These are phyloP conservation scores for Antigone vipio DNA, from an alignment of 2,113 vertebrate species.

Conservation along the genomic window DNA sequence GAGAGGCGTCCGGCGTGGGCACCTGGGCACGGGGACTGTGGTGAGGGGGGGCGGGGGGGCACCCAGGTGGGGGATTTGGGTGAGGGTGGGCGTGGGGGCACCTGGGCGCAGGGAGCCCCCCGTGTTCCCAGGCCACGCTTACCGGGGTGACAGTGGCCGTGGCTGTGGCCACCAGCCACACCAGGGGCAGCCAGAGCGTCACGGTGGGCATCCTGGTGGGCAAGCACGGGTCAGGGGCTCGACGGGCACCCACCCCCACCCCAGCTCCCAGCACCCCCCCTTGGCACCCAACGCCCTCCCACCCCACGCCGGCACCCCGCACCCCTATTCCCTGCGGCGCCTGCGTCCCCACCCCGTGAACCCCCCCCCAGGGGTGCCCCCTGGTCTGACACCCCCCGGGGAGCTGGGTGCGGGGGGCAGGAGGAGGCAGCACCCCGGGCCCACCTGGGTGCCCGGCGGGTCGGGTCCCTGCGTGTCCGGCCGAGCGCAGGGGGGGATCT, in stretches of 20 bases:
- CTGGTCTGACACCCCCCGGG: rapidly evolving
- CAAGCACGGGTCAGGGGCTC: background rate
- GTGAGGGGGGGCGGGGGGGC: background rate
- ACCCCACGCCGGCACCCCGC: too few relatives aligned
- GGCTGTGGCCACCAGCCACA: background rate
- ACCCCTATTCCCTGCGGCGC: too few relatives aligned
- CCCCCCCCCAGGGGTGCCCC: too few relatives aligned
- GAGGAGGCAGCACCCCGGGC: background rate
- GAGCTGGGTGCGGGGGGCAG: rapidly evolving
- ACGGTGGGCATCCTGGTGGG: background rate
- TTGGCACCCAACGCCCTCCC: too few relatives aligned
- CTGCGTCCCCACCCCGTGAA: background rate
- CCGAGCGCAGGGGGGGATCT: background rate
- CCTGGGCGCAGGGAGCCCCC: background rate
- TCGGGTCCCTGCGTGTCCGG: background rate
- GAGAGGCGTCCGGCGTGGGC: background rate
- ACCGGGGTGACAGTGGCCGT: background rate
- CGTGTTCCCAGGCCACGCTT: background rate
- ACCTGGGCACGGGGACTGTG: background rate
- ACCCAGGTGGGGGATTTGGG: background rate
- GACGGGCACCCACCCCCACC: too few relatives aligned
- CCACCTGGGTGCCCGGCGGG: background rate
- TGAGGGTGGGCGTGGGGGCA: too few relatives aligned
- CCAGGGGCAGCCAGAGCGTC: background rate
- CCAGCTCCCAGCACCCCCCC: too few relatives aligned